phyloP scores from a whole-genome alignment of 2,888 invertebrate genomes.

The Theodoxus fluviatilis region DNA sequence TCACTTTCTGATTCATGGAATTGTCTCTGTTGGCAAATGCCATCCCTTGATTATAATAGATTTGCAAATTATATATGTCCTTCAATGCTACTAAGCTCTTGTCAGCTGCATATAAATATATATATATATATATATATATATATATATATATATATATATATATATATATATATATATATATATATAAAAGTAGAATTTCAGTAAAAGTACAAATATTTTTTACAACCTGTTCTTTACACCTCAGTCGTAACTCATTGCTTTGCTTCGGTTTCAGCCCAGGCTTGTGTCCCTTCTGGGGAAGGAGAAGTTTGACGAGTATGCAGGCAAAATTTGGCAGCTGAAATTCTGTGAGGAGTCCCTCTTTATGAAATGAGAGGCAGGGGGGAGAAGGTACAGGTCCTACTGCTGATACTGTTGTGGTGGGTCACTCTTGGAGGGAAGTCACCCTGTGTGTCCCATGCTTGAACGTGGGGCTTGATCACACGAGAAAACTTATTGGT shows the following conservation, averaged over 20 bases:
- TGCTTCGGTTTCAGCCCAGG: slow-evolving; percentile 50
- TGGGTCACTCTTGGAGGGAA: neutral
- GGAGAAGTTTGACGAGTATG: slow-evolving; percentile 62
- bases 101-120: no score
- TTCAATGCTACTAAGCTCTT: no score
- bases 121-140: no score
- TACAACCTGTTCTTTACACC: neutral
- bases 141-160: neutral
- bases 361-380: slow-evolving; percentile 26
- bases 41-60: no score
- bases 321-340: slow-evolving; percentile 66
- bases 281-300: slow-evolving; percentile 59
- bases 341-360: slow-evolving; percentile 63
- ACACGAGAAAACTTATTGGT: no score
- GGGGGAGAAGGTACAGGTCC: neutral
- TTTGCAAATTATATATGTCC: no score
- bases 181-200: neutral
- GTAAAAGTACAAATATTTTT: neutral
- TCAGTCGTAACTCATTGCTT: no score
- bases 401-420: neutral
- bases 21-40: no score
- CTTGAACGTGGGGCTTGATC: neutral
- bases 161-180: neutral
- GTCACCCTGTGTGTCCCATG: neutral
- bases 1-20: no score